Base-by-base conservation (phyloP, 2,113 vertebrate species). In the Cyprinodon variegatus region DNA sequence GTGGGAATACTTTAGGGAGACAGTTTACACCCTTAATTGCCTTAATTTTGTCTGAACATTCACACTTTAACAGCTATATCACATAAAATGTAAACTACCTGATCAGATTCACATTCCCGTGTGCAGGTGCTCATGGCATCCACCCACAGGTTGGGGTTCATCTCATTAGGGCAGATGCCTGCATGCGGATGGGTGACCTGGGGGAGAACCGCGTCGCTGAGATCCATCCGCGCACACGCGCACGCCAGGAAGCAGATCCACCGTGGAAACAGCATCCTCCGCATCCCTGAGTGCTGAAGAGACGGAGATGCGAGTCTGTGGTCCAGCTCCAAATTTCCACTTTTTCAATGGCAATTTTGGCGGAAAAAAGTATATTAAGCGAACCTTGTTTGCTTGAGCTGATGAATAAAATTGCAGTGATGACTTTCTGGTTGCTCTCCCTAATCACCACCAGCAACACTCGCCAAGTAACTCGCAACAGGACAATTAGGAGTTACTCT, bases 61-160 rank as follows among this genome's bases (percentile, higher is more conserved):
- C 4, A 57, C 20, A n/a, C 17, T 57, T 57, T n/a, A 57, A 57
- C 6, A 3, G 6, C n/a, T 4, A 41, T 20, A 20, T 8, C 20
- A 13, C 50, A n/a, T 53, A 53, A 53, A 53, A 39, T 13, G 0
- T 8, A 48, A 46, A 90, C 96, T 93, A 99, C 98, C 97, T 96
- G 95, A 68, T 99, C 98, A 0, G 95, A 91, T 36, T 96, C 94
- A 66, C 98, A 99, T 83, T 99, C 98, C 11, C 97, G 88, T 65
- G 94, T 95, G 88, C 98, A 99, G 86, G 98, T 99, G 90, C 98
- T 99, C 96, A 99, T 98, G 0, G 98, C 98, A 0, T 99, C 98
- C 67, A 99, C 98, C 98, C 98, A 99, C 81, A 99, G 95, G 93
- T 99, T 99, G 72, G 98, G 98, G 89, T 98, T 99, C 96, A 99